A percentile compares a stretch with the other conserved stretches of the same genome.
phyloP scores from a whole-genome alignment of 1,140 invertebrate species.

The Megathymus violae region DNA sequence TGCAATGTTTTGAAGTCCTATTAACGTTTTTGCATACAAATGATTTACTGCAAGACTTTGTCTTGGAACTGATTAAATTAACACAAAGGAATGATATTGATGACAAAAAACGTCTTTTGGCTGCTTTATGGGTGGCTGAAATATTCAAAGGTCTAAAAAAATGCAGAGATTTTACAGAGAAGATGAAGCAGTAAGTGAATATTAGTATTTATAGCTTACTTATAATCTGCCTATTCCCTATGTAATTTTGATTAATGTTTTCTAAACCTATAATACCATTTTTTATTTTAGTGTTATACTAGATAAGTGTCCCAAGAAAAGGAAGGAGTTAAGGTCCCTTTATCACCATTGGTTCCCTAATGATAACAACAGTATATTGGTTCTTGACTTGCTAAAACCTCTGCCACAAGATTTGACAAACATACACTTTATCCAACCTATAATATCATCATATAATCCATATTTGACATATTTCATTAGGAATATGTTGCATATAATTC shows the following conservation, averaged over 20 bases:
- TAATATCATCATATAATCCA: slow-evolving; percentile 66
- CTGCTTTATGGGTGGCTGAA: slow-evolving; percentile 84
- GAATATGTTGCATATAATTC: slow-evolving; percentile 62
- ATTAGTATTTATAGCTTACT: neutral
- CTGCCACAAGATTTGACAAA: slow-evolving; percentile 60
- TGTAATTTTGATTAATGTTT: neutral
- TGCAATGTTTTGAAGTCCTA: slow-evolving; percentile 83
- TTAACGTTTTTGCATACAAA: slow-evolving; percentile 81
- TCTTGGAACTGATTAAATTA: slow-evolving; percentile 79
- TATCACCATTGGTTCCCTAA: slow-evolving; percentile 75
- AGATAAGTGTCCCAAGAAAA: slow-evolving; percentile 42
- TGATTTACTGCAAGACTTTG: slow-evolving; percentile 79
- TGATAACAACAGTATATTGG: slow-evolving; percentile 54
- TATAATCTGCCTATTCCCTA: no score
- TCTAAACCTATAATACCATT: no score
- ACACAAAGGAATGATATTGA: slow-evolving; percentile 63
- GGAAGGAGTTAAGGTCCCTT: slow-evolving; percentile 55
- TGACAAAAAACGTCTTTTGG: slow-evolving; percentile 66
- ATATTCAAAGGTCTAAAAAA: slow-evolving; percentile 80
- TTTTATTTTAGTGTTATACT: slow-evolving; percentile 51
- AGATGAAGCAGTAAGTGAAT: slow-evolving; percentile 67
- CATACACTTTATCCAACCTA: slow-evolving; percentile 65
- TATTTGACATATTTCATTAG: slow-evolving; percentile 66
- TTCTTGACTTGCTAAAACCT: slow-evolving; percentile 65
- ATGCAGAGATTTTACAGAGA: slow-evolving; percentile 61